phyloP scores from a whole-genome alignment of 2,797 vertebrate species.

The Phoxinus dragarum region DNA sequence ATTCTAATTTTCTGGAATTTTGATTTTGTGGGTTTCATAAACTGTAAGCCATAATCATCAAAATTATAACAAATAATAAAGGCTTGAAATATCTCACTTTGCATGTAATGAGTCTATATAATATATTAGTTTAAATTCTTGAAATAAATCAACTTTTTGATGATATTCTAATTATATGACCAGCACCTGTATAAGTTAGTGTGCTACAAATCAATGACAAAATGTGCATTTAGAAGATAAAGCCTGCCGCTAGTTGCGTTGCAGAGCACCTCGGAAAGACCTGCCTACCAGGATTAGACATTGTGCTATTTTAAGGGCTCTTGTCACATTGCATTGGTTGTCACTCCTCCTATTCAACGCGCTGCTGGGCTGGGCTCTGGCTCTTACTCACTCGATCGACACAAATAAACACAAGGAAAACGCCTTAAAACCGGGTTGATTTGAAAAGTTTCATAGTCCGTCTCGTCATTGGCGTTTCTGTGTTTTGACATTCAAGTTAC shows the following conservation, averaged over 20 bases:
- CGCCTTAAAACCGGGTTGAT: background rate
- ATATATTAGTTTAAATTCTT: too few relatives aligned
- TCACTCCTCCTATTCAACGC: slow-evolving; percentile 26
- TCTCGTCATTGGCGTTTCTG: background rate
- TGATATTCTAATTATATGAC: too few relatives aligned
- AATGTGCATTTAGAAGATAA: too few relatives aligned
- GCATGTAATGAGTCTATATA: too few relatives aligned
- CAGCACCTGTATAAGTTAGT: too few relatives aligned
- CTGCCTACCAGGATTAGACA: slow-evolving; percentile 35
- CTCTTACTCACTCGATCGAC: slow-evolving; percentile 5
- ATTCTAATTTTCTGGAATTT: too few relatives aligned
- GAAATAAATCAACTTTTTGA: too few relatives aligned
- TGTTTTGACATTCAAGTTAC: background rate
- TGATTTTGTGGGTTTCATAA: too few relatives aligned
- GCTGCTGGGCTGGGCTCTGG: slow-evolving; percentile 36
- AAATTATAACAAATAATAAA: too few relatives aligned
- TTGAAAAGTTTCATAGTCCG: background rate
- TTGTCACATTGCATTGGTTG: slow-evolving; percentile 51
- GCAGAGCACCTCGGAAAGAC: background rate
- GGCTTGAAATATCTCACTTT: too few relatives aligned
- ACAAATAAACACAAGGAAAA: slow-evolving; percentile 9
- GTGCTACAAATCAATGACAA: too few relatives aligned
- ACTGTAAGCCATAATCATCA: too few relatives aligned
- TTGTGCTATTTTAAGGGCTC: slow-evolving; percentile 59
- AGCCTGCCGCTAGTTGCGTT: background rate